Evolutionary conservation across 2,113 vertebrate species (phyloP).

Genomic region (Enhydra lutris): DNA sequence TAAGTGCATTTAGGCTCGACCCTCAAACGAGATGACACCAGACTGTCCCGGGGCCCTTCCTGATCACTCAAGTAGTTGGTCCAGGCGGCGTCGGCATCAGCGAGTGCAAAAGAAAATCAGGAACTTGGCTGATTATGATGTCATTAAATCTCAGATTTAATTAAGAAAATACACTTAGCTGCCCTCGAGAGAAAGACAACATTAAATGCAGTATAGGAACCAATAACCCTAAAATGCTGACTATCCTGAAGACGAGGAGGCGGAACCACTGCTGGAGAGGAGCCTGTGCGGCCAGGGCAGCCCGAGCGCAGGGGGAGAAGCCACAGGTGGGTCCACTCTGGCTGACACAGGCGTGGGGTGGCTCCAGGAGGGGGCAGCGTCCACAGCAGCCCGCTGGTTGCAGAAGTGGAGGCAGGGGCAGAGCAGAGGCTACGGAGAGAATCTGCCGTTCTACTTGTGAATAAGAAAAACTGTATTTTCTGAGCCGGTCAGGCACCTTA

Average conservation of each 20-base stretch:
- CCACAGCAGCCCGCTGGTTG: background rate
- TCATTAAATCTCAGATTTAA: background rate
- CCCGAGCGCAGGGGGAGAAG: background rate
- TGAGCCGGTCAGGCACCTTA: background rate
- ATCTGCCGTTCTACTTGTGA: background rate
- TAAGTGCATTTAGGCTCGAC: background rate
- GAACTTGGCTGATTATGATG: background rate
- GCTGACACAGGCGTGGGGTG: too few species aligned
- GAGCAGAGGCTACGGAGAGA: background rate
- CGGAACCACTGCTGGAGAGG: background rate
- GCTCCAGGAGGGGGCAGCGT: too few species aligned
- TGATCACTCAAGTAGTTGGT: too few species aligned
- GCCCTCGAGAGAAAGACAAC: background rate
- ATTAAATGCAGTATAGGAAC: background rate
- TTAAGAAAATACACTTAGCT: background rate
- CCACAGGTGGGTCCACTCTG: rapidly evolving
- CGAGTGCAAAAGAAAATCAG: background rate
- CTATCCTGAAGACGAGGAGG: rapidly evolving
- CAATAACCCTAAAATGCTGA: background rate
- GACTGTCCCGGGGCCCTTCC: background rate
- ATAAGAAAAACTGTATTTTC: background rate
- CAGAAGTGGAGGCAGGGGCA: too few species aligned
- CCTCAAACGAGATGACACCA: background rate
- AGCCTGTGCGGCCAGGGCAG: background rate
- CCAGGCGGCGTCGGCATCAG: background rate